Conservation (phyloP, 2,797 vertebrate species). For the Perodicticus potto region DNA sequence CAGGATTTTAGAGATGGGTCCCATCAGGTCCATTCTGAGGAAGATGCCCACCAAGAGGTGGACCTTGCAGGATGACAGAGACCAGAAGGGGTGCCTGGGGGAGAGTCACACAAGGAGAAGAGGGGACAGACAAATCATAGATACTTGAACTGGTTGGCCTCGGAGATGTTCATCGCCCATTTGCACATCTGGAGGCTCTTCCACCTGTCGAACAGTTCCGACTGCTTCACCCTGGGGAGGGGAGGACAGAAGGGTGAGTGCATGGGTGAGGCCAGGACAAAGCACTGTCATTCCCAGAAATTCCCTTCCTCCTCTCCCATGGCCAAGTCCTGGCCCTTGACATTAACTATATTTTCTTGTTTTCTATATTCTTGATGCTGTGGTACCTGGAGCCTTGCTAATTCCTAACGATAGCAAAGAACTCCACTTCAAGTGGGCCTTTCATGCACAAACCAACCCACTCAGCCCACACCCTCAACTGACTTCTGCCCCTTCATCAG, state of each 20-base stretch:
- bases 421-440: not conserved
- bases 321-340: not conserved
- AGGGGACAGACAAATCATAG: constrained; percentile 51
- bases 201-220: constrained; percentile 98
- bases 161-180: constrained; percentile 96
- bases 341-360: not conserved
- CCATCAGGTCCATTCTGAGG: not conserved
- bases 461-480: not conserved
- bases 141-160: constrained; percentile 96
- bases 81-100: not conserved
- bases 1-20: no score
- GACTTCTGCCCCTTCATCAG: not conserved
- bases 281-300: not conserved
- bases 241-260: not conserved
- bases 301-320: not conserved
- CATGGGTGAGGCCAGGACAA: not conserved
- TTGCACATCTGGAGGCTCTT: constrained; percentile 96
- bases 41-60: not conserved
- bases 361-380: not conserved
- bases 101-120: not conserved
- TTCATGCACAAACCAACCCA: not conserved
- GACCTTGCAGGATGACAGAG: fast-evolving
- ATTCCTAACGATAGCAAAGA: not conserved
- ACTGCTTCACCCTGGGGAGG: constrained; percentile 95
- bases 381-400: not conserved